phyloP scores from a whole-genome alignment of 1,140 invertebrate genomes.

The Pentalonia nigronervosa region DNA sequence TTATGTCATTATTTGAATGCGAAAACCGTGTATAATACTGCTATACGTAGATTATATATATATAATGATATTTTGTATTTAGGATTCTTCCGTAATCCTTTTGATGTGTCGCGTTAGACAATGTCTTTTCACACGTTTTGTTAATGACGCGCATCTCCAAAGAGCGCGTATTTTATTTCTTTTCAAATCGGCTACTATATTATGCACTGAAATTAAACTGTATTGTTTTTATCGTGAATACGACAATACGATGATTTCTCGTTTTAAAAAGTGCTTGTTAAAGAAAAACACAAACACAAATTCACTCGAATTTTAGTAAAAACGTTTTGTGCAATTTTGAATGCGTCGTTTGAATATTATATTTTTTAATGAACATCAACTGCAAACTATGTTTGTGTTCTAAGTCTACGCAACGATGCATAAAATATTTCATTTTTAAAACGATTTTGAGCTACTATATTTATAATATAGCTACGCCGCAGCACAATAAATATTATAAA shows the following conservation, averaged over 20 bases:
- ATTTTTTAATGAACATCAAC: not conserved
- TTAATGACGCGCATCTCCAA: not conserved
- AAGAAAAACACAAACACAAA: not conserved
- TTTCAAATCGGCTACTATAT: not conserved
- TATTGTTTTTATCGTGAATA: conserved; percentile 7
- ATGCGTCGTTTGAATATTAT: not conserved
- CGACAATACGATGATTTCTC: not conserved
- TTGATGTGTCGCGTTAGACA: not conserved
- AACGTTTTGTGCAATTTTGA: not conserved
- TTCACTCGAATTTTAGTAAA: not conserved
- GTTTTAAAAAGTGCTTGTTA: not conserved
- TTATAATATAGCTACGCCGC: not conserved
- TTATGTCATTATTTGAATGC: not conserved
- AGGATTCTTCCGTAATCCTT: not conserved
- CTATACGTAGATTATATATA: not conserved
- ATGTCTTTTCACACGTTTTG: not conserved
- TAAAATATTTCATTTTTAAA: not conserved
- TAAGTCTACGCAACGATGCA: not conserved
- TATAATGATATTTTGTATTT: too few relatives aligned
- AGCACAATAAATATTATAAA: too few relatives aligned
- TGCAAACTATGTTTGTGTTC: not conserved
- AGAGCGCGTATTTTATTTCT: not conserved
- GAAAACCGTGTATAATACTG: not conserved
- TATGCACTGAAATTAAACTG: not conserved
- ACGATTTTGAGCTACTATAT: not conserved